Evolutionary conservation across 2,797 vertebrate genomes (phyloP).

Genomic region (Cynopterus sphinx): DNA sequence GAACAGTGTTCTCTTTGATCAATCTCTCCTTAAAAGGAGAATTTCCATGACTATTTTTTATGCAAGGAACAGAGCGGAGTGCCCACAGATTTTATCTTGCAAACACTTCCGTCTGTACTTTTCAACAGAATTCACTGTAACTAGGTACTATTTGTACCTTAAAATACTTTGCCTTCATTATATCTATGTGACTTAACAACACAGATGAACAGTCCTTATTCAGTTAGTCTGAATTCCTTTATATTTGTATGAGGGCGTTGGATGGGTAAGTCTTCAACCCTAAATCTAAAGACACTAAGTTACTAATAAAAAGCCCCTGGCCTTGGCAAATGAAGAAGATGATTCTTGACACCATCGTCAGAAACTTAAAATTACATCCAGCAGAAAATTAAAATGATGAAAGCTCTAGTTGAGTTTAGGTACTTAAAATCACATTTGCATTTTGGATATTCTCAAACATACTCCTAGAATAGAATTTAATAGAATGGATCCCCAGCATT

Average conservation of each 20-base stretch:
- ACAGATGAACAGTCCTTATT: not conserved
- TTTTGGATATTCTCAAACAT: not conserved
- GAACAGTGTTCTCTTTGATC: slow-evolving; percentile 23
- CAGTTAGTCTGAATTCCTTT: not conserved
- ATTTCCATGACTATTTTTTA: not conserved
- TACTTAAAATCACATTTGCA: not conserved
- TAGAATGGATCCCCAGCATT: not conserved
- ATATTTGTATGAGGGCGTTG: not conserved
- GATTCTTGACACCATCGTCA: not conserved
- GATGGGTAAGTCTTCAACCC: not conserved
- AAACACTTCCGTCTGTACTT: not conserved
- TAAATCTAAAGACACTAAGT: not conserved
- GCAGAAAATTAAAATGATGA: not conserved
- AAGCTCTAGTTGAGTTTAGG: not conserved
- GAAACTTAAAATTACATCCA: not conserved
- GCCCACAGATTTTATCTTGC: not conserved
- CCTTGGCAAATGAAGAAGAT: not conserved
- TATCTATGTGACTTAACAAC: not conserved
- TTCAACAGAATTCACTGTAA: not conserved
- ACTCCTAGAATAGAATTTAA: not conserved
- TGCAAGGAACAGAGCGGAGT: not conserved
- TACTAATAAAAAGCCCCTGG: not conserved
- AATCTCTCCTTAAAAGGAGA: not conserved
- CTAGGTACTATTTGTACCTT: not conserved
- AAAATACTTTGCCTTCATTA: not conserved